These are phyloP conservation scores for Gymnocephalus cernua DNA, from an alignment of 2,113 vertebrate species.

Conservation along the genomic window DNA sequence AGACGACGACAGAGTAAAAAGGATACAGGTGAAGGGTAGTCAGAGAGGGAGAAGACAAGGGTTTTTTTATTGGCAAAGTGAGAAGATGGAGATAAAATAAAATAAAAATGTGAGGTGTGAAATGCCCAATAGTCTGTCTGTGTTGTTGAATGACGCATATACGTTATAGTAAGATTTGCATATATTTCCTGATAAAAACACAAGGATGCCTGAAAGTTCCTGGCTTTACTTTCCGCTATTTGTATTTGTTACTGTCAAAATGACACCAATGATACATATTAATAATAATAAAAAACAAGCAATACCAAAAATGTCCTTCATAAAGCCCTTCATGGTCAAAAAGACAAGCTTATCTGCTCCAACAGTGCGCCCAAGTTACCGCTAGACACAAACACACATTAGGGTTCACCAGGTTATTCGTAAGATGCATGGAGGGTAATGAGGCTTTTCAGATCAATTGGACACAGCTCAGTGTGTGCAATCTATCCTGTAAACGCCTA, in stretches of 20 bases:
- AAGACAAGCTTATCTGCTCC: slow-evolving; percentile 29
- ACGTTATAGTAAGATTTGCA: neutral
- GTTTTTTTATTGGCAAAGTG: neutral
- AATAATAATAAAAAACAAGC: neutral
- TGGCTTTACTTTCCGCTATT: too few relatives aligned
- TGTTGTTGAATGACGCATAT: neutral
- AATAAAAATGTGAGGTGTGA: neutral
- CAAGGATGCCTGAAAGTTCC: neutral
- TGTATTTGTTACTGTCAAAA: neutral
- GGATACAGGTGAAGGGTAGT: neutral
- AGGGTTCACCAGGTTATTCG: slow-evolving; percentile 32
- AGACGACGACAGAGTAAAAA: too few relatives aligned
- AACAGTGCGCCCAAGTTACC: neutral
- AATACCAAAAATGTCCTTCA: slow-evolving; percentile 34
- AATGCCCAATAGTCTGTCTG: neutral
- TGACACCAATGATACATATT: neutral
- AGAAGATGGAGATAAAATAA: neutral
- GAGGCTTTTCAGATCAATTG: slow-evolving; percentile 58
- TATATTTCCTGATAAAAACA: neutral
- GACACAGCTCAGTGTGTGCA: slow-evolving; percentile 45
- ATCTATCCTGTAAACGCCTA: slow-evolving; percentile 43
- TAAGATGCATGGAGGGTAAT: slow-evolving; percentile 60
- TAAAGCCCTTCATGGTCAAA: slow-evolving; percentile 29
- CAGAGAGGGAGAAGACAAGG: neutral
- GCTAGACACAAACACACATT: slow-evolving; percentile 27